Conservation (phyloP, 2,888 invertebrate species). For the Leptinotarsa rubiginosa region DNA sequence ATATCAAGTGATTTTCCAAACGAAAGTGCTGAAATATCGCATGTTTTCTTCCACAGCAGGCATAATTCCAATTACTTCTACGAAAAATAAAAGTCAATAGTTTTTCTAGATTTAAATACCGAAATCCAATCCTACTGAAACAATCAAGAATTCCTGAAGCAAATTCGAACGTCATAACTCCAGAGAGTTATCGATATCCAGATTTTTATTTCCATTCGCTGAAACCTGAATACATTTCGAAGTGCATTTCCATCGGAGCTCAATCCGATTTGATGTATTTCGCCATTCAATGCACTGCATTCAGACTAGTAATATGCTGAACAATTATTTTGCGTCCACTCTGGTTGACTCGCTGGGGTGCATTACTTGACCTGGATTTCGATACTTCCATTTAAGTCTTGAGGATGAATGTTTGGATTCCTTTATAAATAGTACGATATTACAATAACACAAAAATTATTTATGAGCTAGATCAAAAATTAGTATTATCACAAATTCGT, state of each 20-base stretch:
- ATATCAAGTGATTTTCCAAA: no score
- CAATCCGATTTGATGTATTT: constrained; percentile 5
- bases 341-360: not conserved
- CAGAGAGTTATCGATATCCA: not conserved
- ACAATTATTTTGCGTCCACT: not conserved
- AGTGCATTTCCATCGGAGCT: not conserved
- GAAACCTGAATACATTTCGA: not conserved
- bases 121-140: not conserved
- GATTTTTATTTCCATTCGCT: not conserved
- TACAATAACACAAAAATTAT: no score
- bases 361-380: not conserved
- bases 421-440: no score
- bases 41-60: no score
- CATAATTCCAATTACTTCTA: no score
- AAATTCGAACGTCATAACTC: constrained; percentile 14
- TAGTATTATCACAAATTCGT: no score
- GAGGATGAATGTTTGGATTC: no score
- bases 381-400: not conserved
- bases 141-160: constrained; percentile 1
- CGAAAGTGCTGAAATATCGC: no score
- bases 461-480: no score
- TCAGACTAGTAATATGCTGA: not conserved
- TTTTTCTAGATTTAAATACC: not conserved
- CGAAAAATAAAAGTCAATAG: not conserved
- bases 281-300: not conserved